Evolutionary conservation across 2,888 invertebrate species (phyloP).

Genomic region (Phortica okadai): DNA sequence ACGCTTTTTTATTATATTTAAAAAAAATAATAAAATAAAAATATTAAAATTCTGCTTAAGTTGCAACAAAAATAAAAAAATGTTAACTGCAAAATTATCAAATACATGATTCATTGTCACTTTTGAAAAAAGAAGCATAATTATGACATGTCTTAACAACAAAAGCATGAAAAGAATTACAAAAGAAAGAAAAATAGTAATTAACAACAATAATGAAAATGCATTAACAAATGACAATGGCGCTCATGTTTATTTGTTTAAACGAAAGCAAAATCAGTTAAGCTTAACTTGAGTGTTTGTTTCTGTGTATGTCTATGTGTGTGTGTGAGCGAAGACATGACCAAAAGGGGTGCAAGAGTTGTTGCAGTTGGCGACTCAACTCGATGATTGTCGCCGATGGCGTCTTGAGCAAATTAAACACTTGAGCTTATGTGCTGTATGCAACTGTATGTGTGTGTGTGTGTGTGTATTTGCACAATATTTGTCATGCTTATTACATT

Average conservation of each 20-base stretch:
- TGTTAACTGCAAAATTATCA: conserved; percentile 66
- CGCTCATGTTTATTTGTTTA: conserved; percentile 28
- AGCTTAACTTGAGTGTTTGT: too few relatives aligned
- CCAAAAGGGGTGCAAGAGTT: not conserved
- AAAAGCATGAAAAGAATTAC: conserved; percentile 56
- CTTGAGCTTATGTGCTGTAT: not conserved
- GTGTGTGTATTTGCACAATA: conserved; percentile 53
- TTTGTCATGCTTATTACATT: conserved; percentile 64
- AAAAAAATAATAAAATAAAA: not conserved
- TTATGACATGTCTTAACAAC: conserved; percentile 64
- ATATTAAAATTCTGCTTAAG: conserved; percentile 11
- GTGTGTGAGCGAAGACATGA: too few relatives aligned
- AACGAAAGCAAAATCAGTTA: not conserved
- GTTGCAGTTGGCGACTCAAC: not conserved
- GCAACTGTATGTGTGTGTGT: conserved; percentile 29
- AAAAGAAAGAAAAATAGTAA: conserved; percentile 20
- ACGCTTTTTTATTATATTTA: not conserved
- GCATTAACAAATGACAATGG: conserved; percentile 27
- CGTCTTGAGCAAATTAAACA: conserved; percentile 28
- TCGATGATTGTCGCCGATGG: conserved; percentile 1
- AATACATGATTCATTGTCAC: conserved; percentile 69
- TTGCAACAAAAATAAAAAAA: conserved; percentile 20
- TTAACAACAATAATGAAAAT: conserved; percentile 22
- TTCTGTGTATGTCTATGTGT: too few relatives aligned
- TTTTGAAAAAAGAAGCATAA: conserved; percentile 45